Evolutionary conservation across 2,113 vertebrate species (phyloP).

Genomic region (Choloepus hoffmanni): DNA sequence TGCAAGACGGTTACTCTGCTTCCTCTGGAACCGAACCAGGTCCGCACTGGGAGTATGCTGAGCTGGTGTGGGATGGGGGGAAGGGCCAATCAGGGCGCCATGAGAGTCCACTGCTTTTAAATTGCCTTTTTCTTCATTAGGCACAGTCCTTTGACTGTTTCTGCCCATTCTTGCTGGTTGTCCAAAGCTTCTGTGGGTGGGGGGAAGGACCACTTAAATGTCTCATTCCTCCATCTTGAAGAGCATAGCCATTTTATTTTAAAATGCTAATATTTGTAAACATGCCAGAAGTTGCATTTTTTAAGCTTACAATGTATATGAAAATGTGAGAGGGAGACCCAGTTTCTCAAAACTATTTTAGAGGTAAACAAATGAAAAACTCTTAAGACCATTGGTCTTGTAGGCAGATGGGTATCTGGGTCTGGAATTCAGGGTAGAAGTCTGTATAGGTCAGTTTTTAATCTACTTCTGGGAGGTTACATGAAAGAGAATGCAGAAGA

Average conservation of each 20-base stretch:
- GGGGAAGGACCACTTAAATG: too few relatives aligned
- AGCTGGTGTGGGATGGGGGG: too few relatives aligned
- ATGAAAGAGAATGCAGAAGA: background rate
- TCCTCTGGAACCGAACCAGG: too few relatives aligned
- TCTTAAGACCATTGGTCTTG: background rate
- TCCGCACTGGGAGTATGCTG: too few relatives aligned
- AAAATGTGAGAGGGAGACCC: background rate
- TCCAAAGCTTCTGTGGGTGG: too few relatives aligned
- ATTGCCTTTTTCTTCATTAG: too few relatives aligned
- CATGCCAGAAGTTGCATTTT: background rate
- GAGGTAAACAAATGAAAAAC: background rate
- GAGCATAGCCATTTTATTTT: background rate
- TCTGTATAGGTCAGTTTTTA: background rate
- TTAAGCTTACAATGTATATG: background rate
- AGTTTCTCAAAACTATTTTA: background rate
- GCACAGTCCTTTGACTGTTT: too few relatives aligned
- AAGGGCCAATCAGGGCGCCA: too few relatives aligned
- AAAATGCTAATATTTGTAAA: background rate
- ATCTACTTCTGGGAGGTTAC: background rate
- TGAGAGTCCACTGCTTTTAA: too few relatives aligned
- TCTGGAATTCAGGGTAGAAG: background rate
- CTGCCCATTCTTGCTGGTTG: too few relatives aligned
- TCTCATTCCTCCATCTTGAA: too few relatives aligned
- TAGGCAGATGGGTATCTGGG: background rate
- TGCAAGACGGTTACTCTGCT: too few relatives aligned